A percentile compares a stretch with the other conserved stretches of the same genome.
Evolutionary conservation across 2,888 invertebrate species (phyloP).

Genomic region (Nezara viridula): DNA sequence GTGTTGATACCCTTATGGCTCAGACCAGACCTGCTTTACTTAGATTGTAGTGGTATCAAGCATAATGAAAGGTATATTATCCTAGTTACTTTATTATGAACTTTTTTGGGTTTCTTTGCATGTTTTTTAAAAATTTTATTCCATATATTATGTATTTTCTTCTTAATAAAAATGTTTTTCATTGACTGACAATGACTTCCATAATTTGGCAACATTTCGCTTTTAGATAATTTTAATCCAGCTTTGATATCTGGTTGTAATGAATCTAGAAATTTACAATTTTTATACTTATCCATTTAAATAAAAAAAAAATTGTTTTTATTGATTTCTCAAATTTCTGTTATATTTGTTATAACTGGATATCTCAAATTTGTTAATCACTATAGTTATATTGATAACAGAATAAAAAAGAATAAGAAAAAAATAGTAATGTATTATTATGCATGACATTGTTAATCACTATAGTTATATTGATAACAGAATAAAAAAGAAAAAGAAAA

Average conservation of each 20-base stretch:
- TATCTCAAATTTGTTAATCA: too few relatives aligned
- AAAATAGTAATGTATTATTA: too few relatives aligned
- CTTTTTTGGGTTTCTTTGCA: background rate
- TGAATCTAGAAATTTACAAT: too few relatives aligned
- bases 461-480: too few relatives aligned
- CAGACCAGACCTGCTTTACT: slow-evolving; percentile 68
- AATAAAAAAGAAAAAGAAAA: too few relatives aligned
- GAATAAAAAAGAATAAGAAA: too few relatives aligned
- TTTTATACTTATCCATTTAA: too few relatives aligned
- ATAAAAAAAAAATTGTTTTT: too few relatives aligned
- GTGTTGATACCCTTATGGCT: slow-evolving; percentile 72
- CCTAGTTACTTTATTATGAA: background rate
- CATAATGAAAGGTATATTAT: slow-evolving; percentile 49
- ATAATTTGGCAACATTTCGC: background rate
- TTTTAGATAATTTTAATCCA: background rate
- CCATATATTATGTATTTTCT: background rate
- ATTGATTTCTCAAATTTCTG: too few relatives aligned
- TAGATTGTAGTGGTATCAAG: slow-evolving; percentile 69
- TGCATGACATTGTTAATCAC: too few relatives aligned
- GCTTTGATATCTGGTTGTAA: background rate
- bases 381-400: too few relatives aligned
- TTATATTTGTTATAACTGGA: too few relatives aligned
- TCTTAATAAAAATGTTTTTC: background rate
- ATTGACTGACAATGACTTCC: background rate
- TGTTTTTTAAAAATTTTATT: background rate